Evolutionary conservation across 2,113 vertebrate species (phyloP).

Genomic region (Toxostoma redivivum): DNA sequence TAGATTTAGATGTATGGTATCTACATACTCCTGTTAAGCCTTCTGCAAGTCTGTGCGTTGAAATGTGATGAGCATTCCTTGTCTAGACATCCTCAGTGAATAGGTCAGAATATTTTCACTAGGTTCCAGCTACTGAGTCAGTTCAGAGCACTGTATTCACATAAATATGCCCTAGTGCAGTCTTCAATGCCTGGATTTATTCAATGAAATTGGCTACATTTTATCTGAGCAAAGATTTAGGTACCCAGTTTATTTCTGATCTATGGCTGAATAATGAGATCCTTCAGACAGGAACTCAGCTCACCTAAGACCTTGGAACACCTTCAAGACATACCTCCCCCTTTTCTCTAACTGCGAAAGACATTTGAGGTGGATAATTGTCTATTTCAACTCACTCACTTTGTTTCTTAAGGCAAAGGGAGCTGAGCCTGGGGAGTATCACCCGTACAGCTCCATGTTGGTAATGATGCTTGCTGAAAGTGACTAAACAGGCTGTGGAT

Average conservation of each 20-base stretch:
- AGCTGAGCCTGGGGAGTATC: background rate
- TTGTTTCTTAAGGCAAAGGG: background rate
- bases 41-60: background rate
- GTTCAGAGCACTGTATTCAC: background rate
- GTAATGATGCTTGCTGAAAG: background rate
- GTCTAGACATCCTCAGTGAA: background rate
- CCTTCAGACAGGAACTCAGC: background rate
- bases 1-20: background rate
- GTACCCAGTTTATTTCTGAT: background rate
- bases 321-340: background rate
- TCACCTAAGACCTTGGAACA: background rate
- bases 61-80: background rate
- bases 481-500: background rate
- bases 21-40: background rate
- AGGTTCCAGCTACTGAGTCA: background rate
- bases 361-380: background rate
- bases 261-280: background rate
- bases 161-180: background rate
- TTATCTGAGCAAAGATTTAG: background rate
- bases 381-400: background rate
- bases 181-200: background rate
- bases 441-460: background rate
- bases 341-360: background rate
- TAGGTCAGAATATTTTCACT: background rate
- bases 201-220: background rate